Evolutionary conservation across 2,888 invertebrate species (phyloP).

Genomic region (Rhingia campestris): DNA sequence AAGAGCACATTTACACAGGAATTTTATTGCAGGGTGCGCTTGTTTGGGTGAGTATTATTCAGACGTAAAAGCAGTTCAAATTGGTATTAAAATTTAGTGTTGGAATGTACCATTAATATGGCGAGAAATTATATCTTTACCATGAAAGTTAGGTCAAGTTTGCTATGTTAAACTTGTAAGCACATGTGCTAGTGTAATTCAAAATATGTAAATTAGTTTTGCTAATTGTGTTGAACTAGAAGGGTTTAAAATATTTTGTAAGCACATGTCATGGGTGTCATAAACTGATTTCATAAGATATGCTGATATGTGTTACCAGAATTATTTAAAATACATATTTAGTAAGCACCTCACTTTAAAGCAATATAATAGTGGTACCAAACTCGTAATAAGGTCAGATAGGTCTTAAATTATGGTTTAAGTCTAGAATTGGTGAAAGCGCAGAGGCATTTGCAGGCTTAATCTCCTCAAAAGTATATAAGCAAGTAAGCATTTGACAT

Average conservation of each 20-base stretch:
- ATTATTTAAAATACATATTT: background rate
- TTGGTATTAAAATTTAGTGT: slow-evolving; percentile 14
- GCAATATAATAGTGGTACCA: no score
- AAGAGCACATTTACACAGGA: slow-evolving; percentile 27
- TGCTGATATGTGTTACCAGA: background rate
- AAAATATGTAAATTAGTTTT: background rate
- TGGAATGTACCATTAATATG: slow-evolving; percentile 7
- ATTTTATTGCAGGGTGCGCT: background rate
- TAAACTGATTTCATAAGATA: background rate
- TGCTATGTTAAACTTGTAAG: background rate
- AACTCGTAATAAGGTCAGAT: no score
- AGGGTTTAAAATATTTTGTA: background rate
- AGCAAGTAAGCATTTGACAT: no score
- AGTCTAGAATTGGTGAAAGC: no score
- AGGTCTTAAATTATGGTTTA: no score
- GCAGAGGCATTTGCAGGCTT: no score
- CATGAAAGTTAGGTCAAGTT: background rate
- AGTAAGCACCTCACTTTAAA: no score
- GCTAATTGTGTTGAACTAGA: background rate
- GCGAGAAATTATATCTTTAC: background rate
- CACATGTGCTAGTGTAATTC: background rate
- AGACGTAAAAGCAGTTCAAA: background rate
- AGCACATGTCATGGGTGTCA: background rate
- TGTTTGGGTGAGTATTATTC: slow-evolving; percentile 3
- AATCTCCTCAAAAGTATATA: no score